These are phyloP conservation scores for Nomada ferruginata DNA, from an alignment of 2,888 invertebrate genomes.

Conservation along the genomic window DNA sequence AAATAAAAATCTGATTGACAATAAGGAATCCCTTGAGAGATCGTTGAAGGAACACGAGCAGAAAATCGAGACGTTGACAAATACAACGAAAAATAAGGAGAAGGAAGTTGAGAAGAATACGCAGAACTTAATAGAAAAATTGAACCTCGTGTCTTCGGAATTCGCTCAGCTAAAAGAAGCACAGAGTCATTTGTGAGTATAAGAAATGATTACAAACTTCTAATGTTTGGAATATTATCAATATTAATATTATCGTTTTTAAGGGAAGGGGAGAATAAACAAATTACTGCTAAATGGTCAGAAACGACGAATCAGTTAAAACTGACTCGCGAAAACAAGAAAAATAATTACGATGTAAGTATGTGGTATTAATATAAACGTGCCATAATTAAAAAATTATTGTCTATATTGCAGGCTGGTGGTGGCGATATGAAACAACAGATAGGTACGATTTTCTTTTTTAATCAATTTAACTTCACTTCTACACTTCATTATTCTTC, in stretches of 20 bases:
- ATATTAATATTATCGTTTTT: conserved; percentile 44
- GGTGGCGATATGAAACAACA: conserved; percentile 71
- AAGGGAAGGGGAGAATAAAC: conserved; percentile 79
- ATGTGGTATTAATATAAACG: background rate
- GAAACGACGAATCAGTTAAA: conserved; percentile 75
- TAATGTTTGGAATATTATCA: background rate
- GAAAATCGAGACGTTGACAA: conserved; percentile 69
- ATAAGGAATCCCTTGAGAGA: conserved; percentile 85
- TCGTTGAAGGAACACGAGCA: conserved; percentile 83
- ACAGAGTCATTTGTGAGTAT: conserved; percentile 74
- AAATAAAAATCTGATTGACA: conserved; percentile 76
- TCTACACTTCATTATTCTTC: background rate
- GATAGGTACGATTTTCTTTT: conserved; percentile 61
- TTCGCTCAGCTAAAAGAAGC: conserved; percentile 72
- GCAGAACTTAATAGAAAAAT: conserved; percentile 75
- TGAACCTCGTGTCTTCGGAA: conserved; percentile 72
- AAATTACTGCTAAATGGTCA: conserved; percentile 72
- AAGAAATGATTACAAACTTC: background rate
- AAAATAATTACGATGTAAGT: conserved; percentile 77
- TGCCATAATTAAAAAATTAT: conserved; percentile 30
- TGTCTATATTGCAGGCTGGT: conserved; percentile 61
- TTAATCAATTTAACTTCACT: background rate
- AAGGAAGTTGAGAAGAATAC: conserved; percentile 72
- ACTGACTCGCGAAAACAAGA: conserved; percentile 75
- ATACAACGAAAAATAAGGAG: conserved; percentile 72